A percentile compares a stretch with the other conserved stretches of the same genome.
phyloP scores from a whole-genome alignment of 2,797 vertebrate genomes.

The Cottoperca gobio region DNA sequence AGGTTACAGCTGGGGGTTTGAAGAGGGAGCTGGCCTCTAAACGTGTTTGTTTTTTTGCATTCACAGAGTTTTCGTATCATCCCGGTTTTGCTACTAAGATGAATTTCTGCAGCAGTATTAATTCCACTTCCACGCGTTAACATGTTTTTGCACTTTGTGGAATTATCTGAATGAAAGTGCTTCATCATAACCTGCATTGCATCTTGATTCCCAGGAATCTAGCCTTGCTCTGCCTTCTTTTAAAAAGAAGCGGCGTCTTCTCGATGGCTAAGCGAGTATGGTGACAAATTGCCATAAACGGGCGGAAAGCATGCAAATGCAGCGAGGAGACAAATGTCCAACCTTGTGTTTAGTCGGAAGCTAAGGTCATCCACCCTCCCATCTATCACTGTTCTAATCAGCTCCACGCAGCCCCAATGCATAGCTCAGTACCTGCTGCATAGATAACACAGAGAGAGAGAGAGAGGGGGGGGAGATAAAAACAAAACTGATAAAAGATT shows the following conservation, averaged over 20 bases:
- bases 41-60: background rate
- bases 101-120: slow-evolving; percentile 58
- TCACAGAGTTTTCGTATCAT: background rate
- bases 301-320: slow-evolving; percentile 83
- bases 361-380: slow-evolving; percentile 83
- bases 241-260: slow-evolving; percentile 33
- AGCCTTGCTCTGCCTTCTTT: slow-evolving; percentile 37
- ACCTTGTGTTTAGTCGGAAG: slow-evolving; percentile 86
- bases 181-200: slow-evolving; percentile 71
- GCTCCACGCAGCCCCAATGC: slow-evolving; percentile 77
- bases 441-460: slow-evolving; percentile 70
- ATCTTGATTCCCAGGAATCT: slow-evolving; percentile 43
- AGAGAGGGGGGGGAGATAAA: slow-evolving; percentile 45
- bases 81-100: slow-evolving; percentile 29
- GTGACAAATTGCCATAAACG: slow-evolving; percentile 83
- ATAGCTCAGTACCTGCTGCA: slow-evolving; percentile 73
- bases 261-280: slow-evolving; percentile 65
- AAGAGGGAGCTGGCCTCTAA: slow-evolving; percentile 9
- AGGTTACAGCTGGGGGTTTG: slow-evolving; percentile 15
- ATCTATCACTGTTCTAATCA: slow-evolving; percentile 87
- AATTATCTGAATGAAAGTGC: slow-evolving; percentile 66
- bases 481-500: slow-evolving; percentile 79
- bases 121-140: slow-evolving; percentile 46
- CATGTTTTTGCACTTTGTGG: slow-evolving; percentile 25
- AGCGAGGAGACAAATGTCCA: slow-evolving; percentile 83